Evolutionary conservation across 2,888 invertebrate genomes (phyloP), one percentile per base, ranked within the genome.

Genomic region (Autographa gamma): DNA sequence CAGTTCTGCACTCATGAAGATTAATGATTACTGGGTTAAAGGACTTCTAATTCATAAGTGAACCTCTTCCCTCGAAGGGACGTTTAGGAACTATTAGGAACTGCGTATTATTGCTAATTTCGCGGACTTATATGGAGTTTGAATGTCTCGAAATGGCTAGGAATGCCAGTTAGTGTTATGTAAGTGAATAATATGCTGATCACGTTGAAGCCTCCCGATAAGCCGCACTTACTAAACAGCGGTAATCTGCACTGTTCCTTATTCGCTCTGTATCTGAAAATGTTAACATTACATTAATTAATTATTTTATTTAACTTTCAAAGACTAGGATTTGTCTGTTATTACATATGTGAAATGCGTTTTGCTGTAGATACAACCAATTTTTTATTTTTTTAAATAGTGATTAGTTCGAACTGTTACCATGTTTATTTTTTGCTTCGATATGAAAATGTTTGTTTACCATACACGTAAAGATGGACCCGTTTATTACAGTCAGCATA

Each of bases 21-120:
- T 87, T 86, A 87, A 90, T 91, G 88, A 90, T 89, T 87, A 86
- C 82, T 85, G 81, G 87, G 87, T 86, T 85, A 79, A 88, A 85
- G 87, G 81, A 79, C 86, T 86, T 83, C 64, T 88, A 84, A 84
- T 87, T 87, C 77, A 76, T 82, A 80, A 79, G 82, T 77, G 63
- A 60, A 71, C 32, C 56, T 61, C 61, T 14, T 69, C 56, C 75
- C 78, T 73, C 43, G 73, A 62, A 77, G 80, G 84, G 81, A 85
- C 85, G 81, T 83, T 80, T 82, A 76, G 74, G 65, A n/a, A 19
- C 52, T 52, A 58, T 41, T 67, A 34, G 61, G 52, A 79, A 72
- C 72, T 56, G 74, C 58, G 54, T 69, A 77, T 75, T 77, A 79
- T 63, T 48, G 68, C 58, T 69, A 68, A 79, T 79, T 74, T 78